Evolutionary conservation across 2,888 invertebrate genomes (phyloP), one percentile per base, ranked within the genome.

Genomic region (Zaprionus lineosus): DNA sequence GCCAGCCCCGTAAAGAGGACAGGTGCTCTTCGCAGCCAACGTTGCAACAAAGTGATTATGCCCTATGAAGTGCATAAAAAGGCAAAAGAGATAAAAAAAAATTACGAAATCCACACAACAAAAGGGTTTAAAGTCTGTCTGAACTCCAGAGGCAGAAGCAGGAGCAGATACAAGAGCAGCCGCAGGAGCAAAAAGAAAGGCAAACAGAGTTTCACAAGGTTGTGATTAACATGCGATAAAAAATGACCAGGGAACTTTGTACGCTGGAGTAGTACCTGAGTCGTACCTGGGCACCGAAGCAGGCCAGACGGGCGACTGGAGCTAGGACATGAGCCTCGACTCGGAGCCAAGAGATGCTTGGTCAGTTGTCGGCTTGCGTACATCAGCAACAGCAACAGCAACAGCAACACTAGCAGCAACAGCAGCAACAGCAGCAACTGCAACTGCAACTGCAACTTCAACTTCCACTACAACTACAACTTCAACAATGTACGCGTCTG

Each of bases 171-270:
- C 46, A 52, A 39, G 34, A 51, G 15, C 19, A 51, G 47, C 52
- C 46, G 47, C 46, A 37, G 39, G 55, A 29, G 5, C 36, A 50
- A 34, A 48, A 36, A 60, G 36, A 51, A 74, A 76, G 84, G 74
- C 74, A 78, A 78, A 78, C 84, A 78, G 74, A 77, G 78, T 76
- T 83, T 74, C 81, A 83, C 79, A 82, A 82, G 84, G 79, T 78
- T 82, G 83, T 84, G 81, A 81, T 84, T 81, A 81, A 84, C 75
- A 82, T 84, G 84, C 79, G 84, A 81, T 84, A 81, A 81, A 84
- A 82, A 82, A 81, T 84, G 75, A 84, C 61, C 82, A 71, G 75
- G 67, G 73, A 51, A 48, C 48, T 41, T 37, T 41, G 47, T 65
- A 58, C 51, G 16, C 55, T 33, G 48, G 36, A n/a, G n/a, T n/a